phyloP scores from a whole-genome alignment of 2,797 vertebrate species.

The Emys orbicularis region DNA sequence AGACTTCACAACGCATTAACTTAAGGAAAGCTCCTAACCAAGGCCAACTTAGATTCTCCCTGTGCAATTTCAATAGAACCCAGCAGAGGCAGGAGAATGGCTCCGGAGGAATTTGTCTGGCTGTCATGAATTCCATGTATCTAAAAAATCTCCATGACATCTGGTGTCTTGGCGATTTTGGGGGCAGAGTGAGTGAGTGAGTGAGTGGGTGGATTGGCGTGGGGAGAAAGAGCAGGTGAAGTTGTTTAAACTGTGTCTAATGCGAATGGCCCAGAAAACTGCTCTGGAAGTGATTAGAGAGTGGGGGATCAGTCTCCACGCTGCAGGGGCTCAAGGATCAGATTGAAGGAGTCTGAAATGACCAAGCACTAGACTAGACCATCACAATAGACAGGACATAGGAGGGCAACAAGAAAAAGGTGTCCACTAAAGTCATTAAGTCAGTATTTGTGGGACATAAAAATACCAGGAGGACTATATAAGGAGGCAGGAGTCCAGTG shows the following conservation, averaged over 20 bases:
- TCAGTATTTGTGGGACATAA: neutral
- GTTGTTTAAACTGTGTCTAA: neutral
- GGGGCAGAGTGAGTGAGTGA: neutral
- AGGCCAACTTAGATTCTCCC: rapidly evolving
- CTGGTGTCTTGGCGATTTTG: rapidly evolving
- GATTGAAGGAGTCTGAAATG: neutral
- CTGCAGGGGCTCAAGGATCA: neutral
- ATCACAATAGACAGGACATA: neutral
- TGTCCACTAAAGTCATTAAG: neutral
- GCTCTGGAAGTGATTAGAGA: neutral
- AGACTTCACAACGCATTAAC: neutral
- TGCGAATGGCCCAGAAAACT: neutral
- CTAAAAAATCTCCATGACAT: neutral
- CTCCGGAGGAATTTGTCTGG: neutral
- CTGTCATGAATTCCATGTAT: neutral
- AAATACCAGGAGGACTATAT: neutral
- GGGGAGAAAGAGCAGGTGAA: neutral
- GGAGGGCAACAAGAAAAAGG: neutral
- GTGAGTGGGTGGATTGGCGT: rapidly evolving
- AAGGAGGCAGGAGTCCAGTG: neutral
- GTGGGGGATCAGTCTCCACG: no score
- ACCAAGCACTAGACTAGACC: no score
- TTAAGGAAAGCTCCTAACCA: neutral
- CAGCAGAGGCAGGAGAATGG: neutral
- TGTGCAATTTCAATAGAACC: neutral